phyloP scores from a whole-genome alignment of 2,113 vertebrate species.

The Addax nasomaculatus region DNA sequence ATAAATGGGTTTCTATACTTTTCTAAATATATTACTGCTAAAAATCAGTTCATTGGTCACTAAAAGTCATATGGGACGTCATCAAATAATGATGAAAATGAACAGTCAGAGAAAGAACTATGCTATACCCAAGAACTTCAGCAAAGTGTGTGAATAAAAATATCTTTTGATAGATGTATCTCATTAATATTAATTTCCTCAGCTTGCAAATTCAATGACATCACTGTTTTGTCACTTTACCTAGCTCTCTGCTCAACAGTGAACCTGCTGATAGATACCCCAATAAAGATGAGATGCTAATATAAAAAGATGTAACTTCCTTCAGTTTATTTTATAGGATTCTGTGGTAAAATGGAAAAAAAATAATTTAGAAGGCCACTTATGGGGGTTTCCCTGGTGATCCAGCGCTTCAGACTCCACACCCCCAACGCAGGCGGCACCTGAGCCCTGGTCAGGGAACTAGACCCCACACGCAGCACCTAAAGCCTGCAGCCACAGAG shows the following conservation, averaged over 20 bases:
- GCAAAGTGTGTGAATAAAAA: conserved; percentile 41
- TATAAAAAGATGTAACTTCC: conserved; percentile 3
- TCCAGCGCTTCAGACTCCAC: background rate
- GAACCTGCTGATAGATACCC: conserved; percentile 5
- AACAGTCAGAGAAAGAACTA: background rate
- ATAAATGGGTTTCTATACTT: background rate
- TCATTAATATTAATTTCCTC: conserved; percentile 55
- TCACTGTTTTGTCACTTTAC: conserved; percentile 44
- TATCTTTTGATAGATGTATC: background rate
- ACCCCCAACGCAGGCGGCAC: background rate
- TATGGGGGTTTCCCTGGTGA: background rate
- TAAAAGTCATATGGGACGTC: background rate
- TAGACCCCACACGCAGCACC: accelerated
- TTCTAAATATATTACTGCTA: background rate
- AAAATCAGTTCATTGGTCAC: background rate
- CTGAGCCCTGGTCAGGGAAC: background rate
- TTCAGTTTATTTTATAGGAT: background rate
- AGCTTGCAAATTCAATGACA: conserved; percentile 22
- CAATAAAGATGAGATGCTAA: conserved; percentile 22
- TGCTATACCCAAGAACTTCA: background rate
- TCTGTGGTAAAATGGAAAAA: background rate
- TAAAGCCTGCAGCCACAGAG: background rate
- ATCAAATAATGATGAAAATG: conserved; percentile 24
- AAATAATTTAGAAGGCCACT: background rate
- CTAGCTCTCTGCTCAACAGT: conserved; percentile 10